Evolutionary conservation across 2,113 vertebrate species (phyloP), one percentile per base, ranked within the genome.

Genomic region (Podarcis cretensis): DNA sequence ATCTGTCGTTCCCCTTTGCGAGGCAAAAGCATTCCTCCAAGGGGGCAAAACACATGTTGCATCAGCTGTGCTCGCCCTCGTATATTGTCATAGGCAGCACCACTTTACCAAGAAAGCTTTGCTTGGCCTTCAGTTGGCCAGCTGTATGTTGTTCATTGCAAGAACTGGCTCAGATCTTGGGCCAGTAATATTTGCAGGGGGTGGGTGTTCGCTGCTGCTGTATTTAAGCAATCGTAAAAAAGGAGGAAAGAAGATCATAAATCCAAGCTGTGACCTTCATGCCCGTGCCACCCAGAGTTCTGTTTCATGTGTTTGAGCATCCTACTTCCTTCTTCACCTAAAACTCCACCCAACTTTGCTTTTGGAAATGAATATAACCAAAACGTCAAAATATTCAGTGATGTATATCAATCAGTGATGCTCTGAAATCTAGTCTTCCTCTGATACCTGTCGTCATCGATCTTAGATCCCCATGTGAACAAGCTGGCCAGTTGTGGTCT

Each of bases 51-150:
- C 80, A 9, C 5, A 5, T 87, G 78, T 35, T 75, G 9, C 82
- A 6, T 89, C 69, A 37, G 23, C 9, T 59, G 65, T 30, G n/a
- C 23, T 30, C 5, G 3, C n/a, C 16, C 25, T 63, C 66, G 89
- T 82, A 5, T 90, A 54, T 69, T 84, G n/a, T 30, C 37, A 54
- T 25, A 71, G 63, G n/a, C n/a, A 35, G 16, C 10, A 35, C 14
- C 68, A 2, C 91, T 94, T 94, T 91, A 76, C 66, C 87, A 83
- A 94, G 91, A 86, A 83, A 83, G 88, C 80, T 90, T 77, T 93
- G 89, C 90, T 94, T 89, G 94, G 91, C 92, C 84, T 94, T 92
- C 90, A 0, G 90, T 90, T 87, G 91, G 93, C 89, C 89, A 13
- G 89, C 92, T 91, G 92, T 0, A 14, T 13, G 2, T 1, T 89